Conservation (phyloP, 1,140 invertebrate species). For the Ceratosolen solmsi region DNA sequence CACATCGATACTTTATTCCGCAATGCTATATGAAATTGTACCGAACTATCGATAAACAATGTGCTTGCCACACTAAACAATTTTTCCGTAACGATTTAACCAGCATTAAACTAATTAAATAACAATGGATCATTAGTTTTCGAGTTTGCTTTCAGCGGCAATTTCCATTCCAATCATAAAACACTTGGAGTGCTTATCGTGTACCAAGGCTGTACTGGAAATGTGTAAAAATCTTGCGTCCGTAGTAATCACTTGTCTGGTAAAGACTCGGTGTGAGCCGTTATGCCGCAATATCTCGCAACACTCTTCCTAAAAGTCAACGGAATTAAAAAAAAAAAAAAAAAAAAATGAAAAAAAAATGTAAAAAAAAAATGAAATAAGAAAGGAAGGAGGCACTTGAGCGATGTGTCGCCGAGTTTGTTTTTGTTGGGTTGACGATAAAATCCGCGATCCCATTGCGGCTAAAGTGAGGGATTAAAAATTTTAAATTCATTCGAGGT, state of each 20-base stretch:
- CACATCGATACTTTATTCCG: neutral
- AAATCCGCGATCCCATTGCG: constrained; percentile 10
- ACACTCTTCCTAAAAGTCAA: neutral
- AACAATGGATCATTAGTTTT: too few species aligned
- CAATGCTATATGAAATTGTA: neutral
- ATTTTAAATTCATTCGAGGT: neutral
- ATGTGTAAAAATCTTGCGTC: neutral
- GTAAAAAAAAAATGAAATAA: neutral
- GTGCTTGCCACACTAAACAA: neutral
- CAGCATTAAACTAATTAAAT: neutral
- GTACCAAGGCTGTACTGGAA: neutral
- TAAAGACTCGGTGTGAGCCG: neutral
- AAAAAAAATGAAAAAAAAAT: too few species aligned
- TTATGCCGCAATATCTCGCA: neutral
- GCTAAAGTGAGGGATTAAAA: neutral
- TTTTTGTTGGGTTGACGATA: neutral
- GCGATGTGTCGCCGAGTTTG: neutral
- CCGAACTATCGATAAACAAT: neutral
- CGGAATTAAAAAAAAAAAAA: too few species aligned
- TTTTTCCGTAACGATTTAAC: neutral
- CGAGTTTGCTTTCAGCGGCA: neutral
- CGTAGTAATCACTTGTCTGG: neutral
- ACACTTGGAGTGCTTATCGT: neutral
- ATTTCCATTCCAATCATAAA: neutral
- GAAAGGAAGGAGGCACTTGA: neutral